Evolutionary conservation across 1,140 invertebrate genomes (phyloP).

Genomic region (Drosophila ironensis): DNA sequence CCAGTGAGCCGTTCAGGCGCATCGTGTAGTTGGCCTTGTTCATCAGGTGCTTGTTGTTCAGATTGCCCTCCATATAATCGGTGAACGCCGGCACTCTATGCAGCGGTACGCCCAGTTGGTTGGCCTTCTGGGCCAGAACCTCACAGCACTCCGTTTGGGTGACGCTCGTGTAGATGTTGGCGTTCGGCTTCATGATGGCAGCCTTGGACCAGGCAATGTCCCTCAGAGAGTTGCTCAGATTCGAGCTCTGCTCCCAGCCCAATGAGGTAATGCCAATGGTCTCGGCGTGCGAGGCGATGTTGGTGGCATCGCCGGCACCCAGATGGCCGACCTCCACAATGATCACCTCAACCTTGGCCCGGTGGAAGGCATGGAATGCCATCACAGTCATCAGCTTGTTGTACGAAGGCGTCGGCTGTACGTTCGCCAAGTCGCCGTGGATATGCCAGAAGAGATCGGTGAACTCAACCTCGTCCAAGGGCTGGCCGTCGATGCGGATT

Average conservation of each 20-base stretch:
- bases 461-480: slow-evolving; percentile 90
- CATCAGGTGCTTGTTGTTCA: slow-evolving; percentile 27
- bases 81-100: slow-evolving; percentile 38
- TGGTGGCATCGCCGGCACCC: slow-evolving; percentile 96
- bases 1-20: slow-evolving; percentile 90
- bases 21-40: slow-evolving; percentile 46
- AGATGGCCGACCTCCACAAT: slow-evolving; percentile 98
- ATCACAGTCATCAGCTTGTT: slow-evolving; percentile 97
- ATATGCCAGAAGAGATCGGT: slow-evolving; percentile 91
- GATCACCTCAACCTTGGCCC: slow-evolving; percentile 95
- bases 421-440: slow-evolving; percentile 84
- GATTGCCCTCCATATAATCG: slow-evolving; percentile 38
- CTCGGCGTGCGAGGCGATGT: slow-evolving; percentile 90
- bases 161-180: slow-evolving; percentile 88
- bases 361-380: slow-evolving; percentile 94
- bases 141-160: slow-evolving; percentile 87
- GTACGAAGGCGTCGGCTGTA: slow-evolving; percentile 92
- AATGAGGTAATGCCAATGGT: slow-evolving; percentile 91
- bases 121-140: slow-evolving; percentile 87
- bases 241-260: slow-evolving; percentile 92
- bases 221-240: slow-evolving; percentile 92
- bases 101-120: slow-evolving; percentile 85
- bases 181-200: slow-evolving; percentile 94
- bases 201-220: slow-evolving; percentile 97
- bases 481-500: slow-evolving; percentile 93